Percentiles rank a stretch among this genome's conserved stretches.
Evolutionary conservation across 1,140 invertebrate genomes (phyloP).

Genomic region (Sinella curviseta): DNA sequence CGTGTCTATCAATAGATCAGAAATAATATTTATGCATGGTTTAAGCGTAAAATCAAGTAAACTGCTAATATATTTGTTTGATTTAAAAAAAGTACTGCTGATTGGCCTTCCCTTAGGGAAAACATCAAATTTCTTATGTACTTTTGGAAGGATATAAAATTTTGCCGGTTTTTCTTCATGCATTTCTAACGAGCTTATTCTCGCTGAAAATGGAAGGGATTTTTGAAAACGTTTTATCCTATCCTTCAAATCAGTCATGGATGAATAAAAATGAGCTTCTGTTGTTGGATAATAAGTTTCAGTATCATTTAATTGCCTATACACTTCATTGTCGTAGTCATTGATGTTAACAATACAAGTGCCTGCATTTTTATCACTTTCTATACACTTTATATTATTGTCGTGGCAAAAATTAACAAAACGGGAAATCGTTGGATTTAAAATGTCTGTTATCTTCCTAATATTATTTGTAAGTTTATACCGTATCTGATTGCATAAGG

Average conservation of each 20-base stretch:
- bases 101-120: constrained; percentile 19
- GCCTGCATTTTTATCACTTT: constrained; percentile 24
- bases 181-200: not conserved
- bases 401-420: not conserved
- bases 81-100: not conserved
- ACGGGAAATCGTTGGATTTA: not conserved
- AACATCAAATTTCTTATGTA: constrained; percentile 7
- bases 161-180: not conserved
- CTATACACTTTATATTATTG: not conserved
- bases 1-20: constrained; percentile 18
- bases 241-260: not conserved
- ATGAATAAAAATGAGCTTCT: not conserved
- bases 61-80: not conserved
- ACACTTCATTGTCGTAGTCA: constrained; percentile 9
- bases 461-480: not conserved
- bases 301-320: not conserved
- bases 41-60: constrained; percentile 1
- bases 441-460: not conserved
- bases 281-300: constrained; percentile 14
- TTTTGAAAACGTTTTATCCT: not conserved
- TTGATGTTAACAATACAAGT: not conserved
- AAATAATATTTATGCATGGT: not conserved
- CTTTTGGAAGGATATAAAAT: constrained; percentile 20
- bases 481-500: not conserved
- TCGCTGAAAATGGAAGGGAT: not conserved